Evolutionary conservation across 2,113 vertebrate species (phyloP).

Genomic region (Cercocebus atys): DNA sequence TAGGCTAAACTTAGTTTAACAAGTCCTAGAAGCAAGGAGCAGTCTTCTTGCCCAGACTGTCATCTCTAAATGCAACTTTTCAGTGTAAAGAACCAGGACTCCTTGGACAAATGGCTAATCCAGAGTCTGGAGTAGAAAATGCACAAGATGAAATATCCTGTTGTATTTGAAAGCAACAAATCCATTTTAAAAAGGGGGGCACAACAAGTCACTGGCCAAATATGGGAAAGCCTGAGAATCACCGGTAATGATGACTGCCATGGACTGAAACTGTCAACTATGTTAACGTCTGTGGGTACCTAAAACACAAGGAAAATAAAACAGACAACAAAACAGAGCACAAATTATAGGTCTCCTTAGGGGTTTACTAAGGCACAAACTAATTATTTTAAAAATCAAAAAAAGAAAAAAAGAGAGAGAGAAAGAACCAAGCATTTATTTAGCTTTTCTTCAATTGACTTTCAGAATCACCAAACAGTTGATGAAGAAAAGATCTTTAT

Average conservation of each 20-base stretch:
- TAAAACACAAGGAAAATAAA: constrained; percentile 33
- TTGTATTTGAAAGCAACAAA: background rate
- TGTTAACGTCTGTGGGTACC: background rate
- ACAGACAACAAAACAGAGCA: background rate
- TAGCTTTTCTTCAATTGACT: background rate
- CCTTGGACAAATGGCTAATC: background rate
- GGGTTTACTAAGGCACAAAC: background rate
- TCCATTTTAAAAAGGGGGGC: background rate
- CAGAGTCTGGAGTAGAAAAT: background rate
- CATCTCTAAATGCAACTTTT: background rate
- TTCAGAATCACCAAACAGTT: background rate
- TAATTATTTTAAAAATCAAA: background rate
- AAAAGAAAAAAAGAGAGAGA: background rate
- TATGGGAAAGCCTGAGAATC: background rate
- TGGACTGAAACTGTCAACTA: background rate
- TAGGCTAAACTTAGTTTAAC: background rate
- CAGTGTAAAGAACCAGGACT: background rate
- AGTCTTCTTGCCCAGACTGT: background rate
- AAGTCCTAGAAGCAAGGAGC: background rate
- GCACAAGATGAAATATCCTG: background rate
- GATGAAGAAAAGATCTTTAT: background rate
- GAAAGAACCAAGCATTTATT: background rate
- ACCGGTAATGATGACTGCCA: background rate
- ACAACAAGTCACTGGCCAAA: background rate
- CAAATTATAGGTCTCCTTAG: background rate